Base-by-base conservation (phyloP, 2,113 vertebrate genomes). In the Sigmodon hispidus region DNA sequence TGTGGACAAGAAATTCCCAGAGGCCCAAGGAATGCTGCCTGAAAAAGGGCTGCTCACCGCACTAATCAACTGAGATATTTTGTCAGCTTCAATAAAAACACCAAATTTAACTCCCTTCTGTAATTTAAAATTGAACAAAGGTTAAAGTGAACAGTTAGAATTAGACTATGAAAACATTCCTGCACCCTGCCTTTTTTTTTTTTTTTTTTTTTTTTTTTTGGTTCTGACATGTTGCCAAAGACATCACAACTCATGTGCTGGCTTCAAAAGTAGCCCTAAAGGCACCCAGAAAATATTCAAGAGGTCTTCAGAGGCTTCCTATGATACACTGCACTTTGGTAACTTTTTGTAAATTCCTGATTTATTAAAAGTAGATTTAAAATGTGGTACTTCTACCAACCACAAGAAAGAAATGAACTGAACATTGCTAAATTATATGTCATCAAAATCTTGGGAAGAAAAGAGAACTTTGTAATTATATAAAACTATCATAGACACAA, bases 401-500 rank as follows among this genome's bases (percentile, higher is more conserved):
- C 69, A 61, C 40, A 12, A 93, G 29, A 34, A 91, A 73, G 22
- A 93, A 93, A 84, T 57, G 65, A 48, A 45, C 17, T 89, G 36
- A 81, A 26, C 43, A 45, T 76, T 87, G 17, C 55, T 94, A 94
- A 86, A 26, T 69, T 87, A 50, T 5, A 79, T 19, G 84, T 85
- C 40, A 81, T 80, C 34, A 36, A 84, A 36, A 72, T n/a, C 45
- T 90, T 69, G 24, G 57, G 50, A 52, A 52, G 26, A 3, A 9
- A 94, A 89, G 88, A 17, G 34, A 52, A 26, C 55, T 80, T 92
- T 80, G 26, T 52, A 91, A 69, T 87, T 95, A 89, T 73, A 84
- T 29, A 90, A 94, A 89, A 6, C 65, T 57, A 91, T 88, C 79
- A 91, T 16, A 40, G 34, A 48, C 84, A 96, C 63, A 83, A 91